These are phyloP conservation scores for Ptilonorhynchus violaceus DNA, from an alignment of 2,113 vertebrate species.

Conservation along the genomic window DNA sequence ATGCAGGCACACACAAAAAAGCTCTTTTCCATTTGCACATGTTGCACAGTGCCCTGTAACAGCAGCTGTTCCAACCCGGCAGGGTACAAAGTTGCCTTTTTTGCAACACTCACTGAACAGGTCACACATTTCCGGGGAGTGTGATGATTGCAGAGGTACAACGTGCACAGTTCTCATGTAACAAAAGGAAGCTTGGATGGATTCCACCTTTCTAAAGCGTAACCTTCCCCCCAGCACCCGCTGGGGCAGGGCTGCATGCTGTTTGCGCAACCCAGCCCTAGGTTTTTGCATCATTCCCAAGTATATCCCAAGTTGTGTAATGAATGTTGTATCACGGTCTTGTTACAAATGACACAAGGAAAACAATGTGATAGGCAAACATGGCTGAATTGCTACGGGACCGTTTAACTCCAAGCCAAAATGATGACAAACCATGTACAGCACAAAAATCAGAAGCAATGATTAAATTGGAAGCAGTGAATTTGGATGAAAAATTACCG, in stretches of 20 bases:
- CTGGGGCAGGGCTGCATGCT: background rate
- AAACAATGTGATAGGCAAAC: background rate
- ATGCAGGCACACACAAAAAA: accelerated
- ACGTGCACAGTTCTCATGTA: background rate
- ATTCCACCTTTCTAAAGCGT: background rate
- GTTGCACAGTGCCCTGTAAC: background rate
- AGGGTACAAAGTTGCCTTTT: background rate
- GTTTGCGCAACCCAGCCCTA: background rate
- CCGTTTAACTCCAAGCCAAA: background rate
- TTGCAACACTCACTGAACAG: background rate
- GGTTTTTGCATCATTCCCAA: background rate
- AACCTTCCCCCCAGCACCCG: background rate
- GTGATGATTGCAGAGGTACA: background rate
- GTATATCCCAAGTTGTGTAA: background rate
- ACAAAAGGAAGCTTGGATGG: background rate
- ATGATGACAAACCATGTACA: background rate
- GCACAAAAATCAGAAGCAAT: background rate
- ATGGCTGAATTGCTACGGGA: background rate
- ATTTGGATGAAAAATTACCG: background rate
- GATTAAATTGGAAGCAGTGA: background rate
- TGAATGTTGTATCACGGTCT: background rate
- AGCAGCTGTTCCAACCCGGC: background rate
- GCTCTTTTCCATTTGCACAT: background rate
- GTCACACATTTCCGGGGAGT: background rate
- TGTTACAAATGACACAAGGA: background rate